Evolutionary conservation across 1,140 invertebrate genomes (phyloP).

Genomic region (Drosophila eugracilis): DNA sequence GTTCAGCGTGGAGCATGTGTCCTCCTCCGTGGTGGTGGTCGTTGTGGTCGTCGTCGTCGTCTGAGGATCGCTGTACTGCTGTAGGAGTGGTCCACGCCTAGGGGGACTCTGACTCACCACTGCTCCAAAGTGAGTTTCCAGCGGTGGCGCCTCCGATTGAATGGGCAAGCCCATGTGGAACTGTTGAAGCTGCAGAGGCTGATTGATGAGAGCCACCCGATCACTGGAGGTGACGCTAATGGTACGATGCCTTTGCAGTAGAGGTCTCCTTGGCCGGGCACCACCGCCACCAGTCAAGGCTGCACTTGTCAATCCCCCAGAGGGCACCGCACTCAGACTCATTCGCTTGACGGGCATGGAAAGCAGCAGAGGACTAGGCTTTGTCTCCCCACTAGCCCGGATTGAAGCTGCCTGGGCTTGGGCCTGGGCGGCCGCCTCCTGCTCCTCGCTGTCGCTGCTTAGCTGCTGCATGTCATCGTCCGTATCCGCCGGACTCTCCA

Average conservation of each 20-base stretch:
- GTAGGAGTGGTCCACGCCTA: slow-evolving; percentile 68
- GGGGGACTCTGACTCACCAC: slow-evolving; percentile 67
- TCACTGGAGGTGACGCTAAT: slow-evolving; percentile 64
- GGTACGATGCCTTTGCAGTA: slow-evolving; percentile 77
- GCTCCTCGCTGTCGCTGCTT: slow-evolving; percentile 91
- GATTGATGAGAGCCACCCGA: slow-evolving; percentile 53
- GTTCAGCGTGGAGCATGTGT: slow-evolving; percentile 79
- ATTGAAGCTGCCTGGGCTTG: slow-evolving; percentile 17
- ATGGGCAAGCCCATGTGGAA: slow-evolving; percentile 32
- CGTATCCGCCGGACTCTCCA: slow-evolving; percentile 87
- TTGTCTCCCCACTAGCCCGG: slow-evolving; percentile 8
- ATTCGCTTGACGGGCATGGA: slow-evolving; percentile 55
- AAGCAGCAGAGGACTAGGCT: slow-evolving; percentile 18
- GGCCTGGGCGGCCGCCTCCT: slow-evolving; percentile 31
- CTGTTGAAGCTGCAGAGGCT: slow-evolving; percentile 33
- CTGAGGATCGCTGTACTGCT: slow-evolving; percentile 82
- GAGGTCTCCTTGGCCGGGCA: slow-evolving; percentile 58
- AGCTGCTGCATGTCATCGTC: slow-evolving; percentile 92
- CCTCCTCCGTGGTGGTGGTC: slow-evolving; percentile 76
- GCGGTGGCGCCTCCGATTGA: slow-evolving; percentile 45
- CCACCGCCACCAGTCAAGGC: slow-evolving; percentile 21
- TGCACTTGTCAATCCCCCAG: slow-evolving; percentile 2
- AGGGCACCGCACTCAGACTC: slow-evolving; percentile 55
- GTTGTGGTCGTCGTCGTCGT: slow-evolving; percentile 78
- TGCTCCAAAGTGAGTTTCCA: slow-evolving; percentile 77